A percentile compares a stretch with the other conserved stretches of the same genome.
phyloP scores from a whole-genome alignment of 2,888 invertebrate species.

The Latheticus oryzae region DNA sequence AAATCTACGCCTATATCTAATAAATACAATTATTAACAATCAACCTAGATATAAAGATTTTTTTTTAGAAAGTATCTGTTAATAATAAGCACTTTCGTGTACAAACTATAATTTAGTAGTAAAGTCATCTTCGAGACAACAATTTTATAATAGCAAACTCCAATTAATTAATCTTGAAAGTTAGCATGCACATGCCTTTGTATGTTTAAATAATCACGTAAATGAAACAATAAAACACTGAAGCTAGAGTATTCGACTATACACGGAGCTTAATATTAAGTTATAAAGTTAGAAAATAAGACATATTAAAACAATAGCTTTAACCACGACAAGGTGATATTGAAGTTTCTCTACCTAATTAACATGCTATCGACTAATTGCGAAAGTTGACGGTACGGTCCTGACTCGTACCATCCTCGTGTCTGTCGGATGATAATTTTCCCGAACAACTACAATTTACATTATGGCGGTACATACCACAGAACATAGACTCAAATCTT shows the following conservation, averaged over 20 bases:
- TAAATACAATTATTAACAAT: too few relatives aligned
- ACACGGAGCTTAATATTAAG: conserved; percentile 39
- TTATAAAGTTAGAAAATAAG: conserved; percentile 44
- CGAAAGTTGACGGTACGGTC: conserved; percentile 24
- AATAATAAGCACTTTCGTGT: too few relatives aligned
- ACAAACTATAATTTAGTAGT: too few relatives aligned
- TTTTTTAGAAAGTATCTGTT: too few relatives aligned
- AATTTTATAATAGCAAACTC: conserved; percentile 36
- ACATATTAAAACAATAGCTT: conserved; percentile 43
- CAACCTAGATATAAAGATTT: too few relatives aligned
- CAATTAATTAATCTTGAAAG: conserved; percentile 40
- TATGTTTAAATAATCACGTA: conserved; percentile 39
- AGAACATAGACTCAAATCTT: too few relatives aligned
- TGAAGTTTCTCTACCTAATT: conserved; percentile 43
- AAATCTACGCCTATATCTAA: too few relatives aligned
- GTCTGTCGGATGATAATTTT: conserved; percentile 17
- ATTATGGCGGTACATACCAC: too few relatives aligned
- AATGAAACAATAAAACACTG: conserved; percentile 35
- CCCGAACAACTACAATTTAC: not conserved
- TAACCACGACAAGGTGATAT: conserved; percentile 45
- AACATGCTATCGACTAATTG: conserved; percentile 46
- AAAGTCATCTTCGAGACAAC: conserved; percentile 21
- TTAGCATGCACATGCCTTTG: conserved; percentile 39
- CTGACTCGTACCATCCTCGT: conserved; percentile 44
- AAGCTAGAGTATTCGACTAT: too few relatives aligned